A percentile compares a stretch with the other conserved stretches of the same genome.
phyloP scores from a whole-genome alignment of 2,797 vertebrate species.

The Brotula barbata region DNA sequence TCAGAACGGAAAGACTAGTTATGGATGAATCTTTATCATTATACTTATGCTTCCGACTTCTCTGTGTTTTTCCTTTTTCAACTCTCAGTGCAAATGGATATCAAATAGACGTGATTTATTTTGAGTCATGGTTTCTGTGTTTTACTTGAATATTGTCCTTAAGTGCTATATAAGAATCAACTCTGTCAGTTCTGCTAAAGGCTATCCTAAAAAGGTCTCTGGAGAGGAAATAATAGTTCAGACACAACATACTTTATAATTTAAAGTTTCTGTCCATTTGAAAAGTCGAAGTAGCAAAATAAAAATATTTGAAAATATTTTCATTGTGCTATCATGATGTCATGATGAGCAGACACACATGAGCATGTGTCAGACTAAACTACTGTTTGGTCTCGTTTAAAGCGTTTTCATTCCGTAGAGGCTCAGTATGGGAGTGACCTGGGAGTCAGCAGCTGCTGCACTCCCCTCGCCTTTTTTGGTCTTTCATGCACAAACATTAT shows the following conservation, averaged over 20 bases:
- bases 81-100: conserved; percentile 25
- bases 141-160: conserved; percentile 49
- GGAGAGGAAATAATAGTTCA: conserved; percentile 33
- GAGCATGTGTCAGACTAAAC: conserved; percentile 16
- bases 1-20: conserved; percentile 18
- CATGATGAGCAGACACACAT: no score
- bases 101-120: conserved; percentile 44
- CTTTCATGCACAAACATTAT: conserved; percentile 36
- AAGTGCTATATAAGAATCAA: conserved; percentile 51
- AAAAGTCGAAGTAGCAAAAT: no score
- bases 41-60: not conserved
- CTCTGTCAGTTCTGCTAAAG: conserved; percentile 24
- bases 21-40: no score
- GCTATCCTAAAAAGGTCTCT: conserved; percentile 7
- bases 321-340: no score
- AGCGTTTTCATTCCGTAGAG: conserved; percentile 62
- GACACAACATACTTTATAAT: conserved; percentile 25
- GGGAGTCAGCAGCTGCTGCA: conserved; percentile 63
- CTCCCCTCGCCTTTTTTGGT: no score
- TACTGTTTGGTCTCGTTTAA: conserved; percentile 46
- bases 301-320: no score
- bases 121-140: conserved; percentile 38
- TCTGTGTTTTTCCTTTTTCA: conserved; percentile 17
- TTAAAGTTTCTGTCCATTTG: conserved; percentile 3
- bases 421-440: conserved; percentile 53